A percentile compares a stretch with the other conserved stretches of the same genome.
These are phyloP conservation scores for Folsomia manolachei DNA, from an alignment of 2,888 invertebrate genomes.

Conservation along the genomic window DNA sequence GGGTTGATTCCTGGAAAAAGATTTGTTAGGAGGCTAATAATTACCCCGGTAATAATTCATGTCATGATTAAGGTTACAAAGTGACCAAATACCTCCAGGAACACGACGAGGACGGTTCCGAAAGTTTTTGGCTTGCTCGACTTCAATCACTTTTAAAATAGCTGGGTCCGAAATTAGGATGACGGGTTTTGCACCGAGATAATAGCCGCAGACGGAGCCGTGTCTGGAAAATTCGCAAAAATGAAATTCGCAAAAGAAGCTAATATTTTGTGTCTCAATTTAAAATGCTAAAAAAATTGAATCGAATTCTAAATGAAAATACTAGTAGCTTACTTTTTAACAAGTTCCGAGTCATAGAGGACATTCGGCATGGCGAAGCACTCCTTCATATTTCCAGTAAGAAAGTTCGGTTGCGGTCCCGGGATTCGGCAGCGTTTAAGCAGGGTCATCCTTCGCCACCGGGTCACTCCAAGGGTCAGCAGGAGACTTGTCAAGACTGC, in stretches of 20 bases:
- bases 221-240: slow-evolving; percentile 20
- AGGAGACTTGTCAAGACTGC: too few species aligned
- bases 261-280: background rate
- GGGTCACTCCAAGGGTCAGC: background rate
- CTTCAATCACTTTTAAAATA: slow-evolving; percentile 30
- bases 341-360: slow-evolving; percentile 9
- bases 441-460: slow-evolving; percentile 18
- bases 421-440: slow-evolving; percentile 25
- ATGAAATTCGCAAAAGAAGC: background rate
- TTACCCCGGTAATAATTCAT: too few species aligned
- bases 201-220: slow-evolving; percentile 35
- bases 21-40: too few species aligned
- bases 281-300: background rate
- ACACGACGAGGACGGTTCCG: slow-evolving; percentile 36
- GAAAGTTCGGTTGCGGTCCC: slow-evolving; percentile 20
- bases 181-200: slow-evolving; percentile 41
- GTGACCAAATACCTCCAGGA: slow-evolving; percentile 33
- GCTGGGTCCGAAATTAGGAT: slow-evolving; percentile 27
- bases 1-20: slow-evolving; percentile 40
- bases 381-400: slow-evolving; percentile 21
- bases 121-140: slow-evolving; percentile 8
- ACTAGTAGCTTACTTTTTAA: slow-evolving; percentile 11
- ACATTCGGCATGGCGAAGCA: slow-evolving; percentile 23
- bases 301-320: background rate
- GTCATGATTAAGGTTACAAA: too few species aligned